Evolutionary conservation across 2,113 vertebrate species (phyloP), one percentile per base, ranked within the genome.

Genomic region (Macquaria ambigua): DNA sequence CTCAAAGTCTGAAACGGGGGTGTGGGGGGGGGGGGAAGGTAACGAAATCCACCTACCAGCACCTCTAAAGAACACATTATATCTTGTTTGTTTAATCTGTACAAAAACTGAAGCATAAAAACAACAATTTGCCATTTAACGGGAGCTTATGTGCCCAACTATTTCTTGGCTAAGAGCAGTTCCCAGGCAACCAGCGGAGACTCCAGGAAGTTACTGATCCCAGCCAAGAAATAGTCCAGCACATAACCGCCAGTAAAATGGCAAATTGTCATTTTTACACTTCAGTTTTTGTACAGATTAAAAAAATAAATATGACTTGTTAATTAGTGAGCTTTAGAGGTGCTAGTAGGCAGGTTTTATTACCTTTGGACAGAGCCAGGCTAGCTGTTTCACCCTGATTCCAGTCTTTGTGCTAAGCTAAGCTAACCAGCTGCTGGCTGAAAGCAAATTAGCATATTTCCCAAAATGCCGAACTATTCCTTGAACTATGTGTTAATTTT

Each of bases 331-430:
- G 21, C 48, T 75, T 58, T 34, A 59, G 52, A 55, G 52, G 21
- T 55, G 52, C 9, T 58, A 3, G 6, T 58, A 5, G 25, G 12
- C 7, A 7, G 2, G 3, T 59, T 59, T 59, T 59, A 21, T 59
- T 59, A 6, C n/a, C 12, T 58, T 25, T 3, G 14, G 67, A 12
- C 62, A 20, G 18, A 67, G 18, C 12, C 52, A 4, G 23, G 58
- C 52, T 34, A 31, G 58, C 37, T 11, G 55, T 77, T 66, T 59
- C 1, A 16, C 23, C 77, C 12, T 41, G 8, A 28, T 20, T 41
- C 74, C 18, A 70, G 50, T 53, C 34, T 31, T 55, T 56, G 52
- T 55, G 48, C 56, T 58, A 81, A 80, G 31, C 39, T 74, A 41
- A 66, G 67, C 67, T 53, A 70, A 76, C 41, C 52, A 8, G 48